Percentiles rank a stretch among this genome's conserved stretches.
Evolutionary conservation across 2,888 invertebrate genomes (phyloP).

Genomic region (Sphinx pinastri): DNA sequence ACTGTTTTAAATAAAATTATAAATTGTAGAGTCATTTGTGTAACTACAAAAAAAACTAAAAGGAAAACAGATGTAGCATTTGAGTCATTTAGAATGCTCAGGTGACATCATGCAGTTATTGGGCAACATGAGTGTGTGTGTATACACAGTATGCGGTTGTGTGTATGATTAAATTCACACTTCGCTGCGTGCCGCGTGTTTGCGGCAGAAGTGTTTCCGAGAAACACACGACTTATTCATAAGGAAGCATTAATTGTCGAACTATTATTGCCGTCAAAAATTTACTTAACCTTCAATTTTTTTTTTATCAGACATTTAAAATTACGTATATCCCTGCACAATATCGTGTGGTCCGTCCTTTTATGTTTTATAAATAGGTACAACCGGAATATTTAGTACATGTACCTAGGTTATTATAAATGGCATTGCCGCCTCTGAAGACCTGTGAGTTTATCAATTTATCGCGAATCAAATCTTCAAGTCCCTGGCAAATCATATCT

Average conservation of each 20-base stretch:
- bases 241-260: conserved; percentile 44
- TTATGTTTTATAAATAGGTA: too few relatives aligned
- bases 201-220: conserved; percentile 41
- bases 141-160: conserved; percentile 26
- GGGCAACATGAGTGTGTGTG: conserved; percentile 38
- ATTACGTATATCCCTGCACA: too few relatives aligned
- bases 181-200: conserved; percentile 39
- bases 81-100: conserved; percentile 42
- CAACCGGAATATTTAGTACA: too few relatives aligned
- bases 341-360: too few relatives aligned
- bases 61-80: conserved; percentile 41
- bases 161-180: conserved; percentile 54
- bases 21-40: background rate
- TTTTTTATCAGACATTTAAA: too few relatives aligned
- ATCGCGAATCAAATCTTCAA: background rate
- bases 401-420: too few relatives aligned
- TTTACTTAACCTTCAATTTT: background rate
- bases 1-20: too few relatives aligned
- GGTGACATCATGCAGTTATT: conserved; percentile 59
- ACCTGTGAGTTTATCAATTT: background rate
- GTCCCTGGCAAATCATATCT: background rate
- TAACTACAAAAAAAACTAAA: conserved; percentile 30
- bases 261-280: conserved; percentile 5
- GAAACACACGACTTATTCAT: conserved; percentile 51
- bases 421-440: too few relatives aligned